phyloP scores from a whole-genome alignment of 1,140 invertebrate species.

The Euglossa dilemma region DNA sequence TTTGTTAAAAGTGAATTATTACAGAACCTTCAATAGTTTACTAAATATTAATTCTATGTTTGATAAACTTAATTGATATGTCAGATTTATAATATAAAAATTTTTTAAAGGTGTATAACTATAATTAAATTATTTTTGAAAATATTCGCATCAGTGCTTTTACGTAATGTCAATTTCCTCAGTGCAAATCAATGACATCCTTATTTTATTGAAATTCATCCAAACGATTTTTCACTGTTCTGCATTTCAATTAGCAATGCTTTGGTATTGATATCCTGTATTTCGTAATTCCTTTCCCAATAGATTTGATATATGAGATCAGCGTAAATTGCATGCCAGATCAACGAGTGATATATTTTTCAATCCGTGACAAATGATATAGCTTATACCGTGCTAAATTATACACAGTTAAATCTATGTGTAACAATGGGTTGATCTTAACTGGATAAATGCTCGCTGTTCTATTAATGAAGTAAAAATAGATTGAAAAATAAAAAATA shows the following conservation, averaged over 20 bases:
- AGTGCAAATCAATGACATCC: neutral
- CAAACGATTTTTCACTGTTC: conserved; percentile 10
- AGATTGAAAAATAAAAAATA: no score
- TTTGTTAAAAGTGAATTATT: no score
- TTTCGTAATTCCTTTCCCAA: conserved; percentile 14
- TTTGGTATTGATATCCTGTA: conserved; percentile 21
- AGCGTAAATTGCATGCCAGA: conserved; percentile 14
- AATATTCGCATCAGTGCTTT: neutral
- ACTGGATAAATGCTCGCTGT: neutral
- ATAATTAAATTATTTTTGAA: neutral
- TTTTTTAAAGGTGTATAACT: neutral
- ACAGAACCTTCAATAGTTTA: no score
- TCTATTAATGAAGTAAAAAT: neutral
- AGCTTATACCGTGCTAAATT: neutral
- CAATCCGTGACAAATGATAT: neutral
- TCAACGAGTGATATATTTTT: conserved; percentile 11
- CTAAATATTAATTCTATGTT: no score
- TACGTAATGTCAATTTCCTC: neutral
- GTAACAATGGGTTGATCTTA: neutral
- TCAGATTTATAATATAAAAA: neutral
- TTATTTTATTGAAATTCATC: neutral
- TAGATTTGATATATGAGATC: conserved; percentile 23
- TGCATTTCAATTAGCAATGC: neutral
- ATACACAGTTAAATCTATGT: neutral
- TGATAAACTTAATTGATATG: neutral